These are phyloP conservation scores for Campoletis sonorensis DNA, from an alignment of 1,140 invertebrate species.

Conservation along the genomic window DNA sequence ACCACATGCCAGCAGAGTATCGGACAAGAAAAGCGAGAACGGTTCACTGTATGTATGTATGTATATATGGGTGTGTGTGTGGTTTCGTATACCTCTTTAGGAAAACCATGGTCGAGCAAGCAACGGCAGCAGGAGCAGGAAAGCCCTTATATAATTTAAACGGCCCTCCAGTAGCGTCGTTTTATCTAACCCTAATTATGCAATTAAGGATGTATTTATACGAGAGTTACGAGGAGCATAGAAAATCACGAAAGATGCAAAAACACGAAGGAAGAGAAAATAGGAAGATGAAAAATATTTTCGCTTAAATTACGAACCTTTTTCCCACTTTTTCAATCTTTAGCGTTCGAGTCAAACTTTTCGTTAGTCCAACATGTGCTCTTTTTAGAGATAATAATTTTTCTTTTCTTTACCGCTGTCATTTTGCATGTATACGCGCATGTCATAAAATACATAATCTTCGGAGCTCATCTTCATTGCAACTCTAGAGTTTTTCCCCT, in stretches of 20 bases:
- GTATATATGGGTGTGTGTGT: neutral
- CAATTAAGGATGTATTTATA: conserved; percentile 11
- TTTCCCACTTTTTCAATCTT: neutral
- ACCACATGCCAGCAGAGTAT: conserved; percentile 8
- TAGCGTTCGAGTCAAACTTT: neutral
- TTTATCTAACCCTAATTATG: conserved; percentile 41
- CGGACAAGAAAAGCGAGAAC: conserved; percentile 10
- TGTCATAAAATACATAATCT: too few relatives aligned
- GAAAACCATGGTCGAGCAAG: neutral
- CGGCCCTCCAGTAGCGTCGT: neutral
- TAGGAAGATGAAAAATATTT: too few relatives aligned
- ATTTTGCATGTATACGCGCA: neutral
- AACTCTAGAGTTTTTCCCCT: too few relatives aligned
- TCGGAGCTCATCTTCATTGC: too few relatives aligned
- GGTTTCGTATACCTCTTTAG: neutral
- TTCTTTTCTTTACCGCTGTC: neutral
- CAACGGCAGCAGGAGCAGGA: neutral
- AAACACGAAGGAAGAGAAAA: conserved; percentile 7
- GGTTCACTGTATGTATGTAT: neutral
- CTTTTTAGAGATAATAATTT: neutral
- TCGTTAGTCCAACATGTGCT: neutral
- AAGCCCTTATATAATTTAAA: conserved; percentile 13
- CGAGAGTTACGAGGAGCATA: neutral
- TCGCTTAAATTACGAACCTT: too few relatives aligned
- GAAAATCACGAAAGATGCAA: conserved; percentile 3